Evolutionary conservation across 2,113 vertebrate genomes (phyloP).

Genomic region (Perca fluviatilis): DNA sequence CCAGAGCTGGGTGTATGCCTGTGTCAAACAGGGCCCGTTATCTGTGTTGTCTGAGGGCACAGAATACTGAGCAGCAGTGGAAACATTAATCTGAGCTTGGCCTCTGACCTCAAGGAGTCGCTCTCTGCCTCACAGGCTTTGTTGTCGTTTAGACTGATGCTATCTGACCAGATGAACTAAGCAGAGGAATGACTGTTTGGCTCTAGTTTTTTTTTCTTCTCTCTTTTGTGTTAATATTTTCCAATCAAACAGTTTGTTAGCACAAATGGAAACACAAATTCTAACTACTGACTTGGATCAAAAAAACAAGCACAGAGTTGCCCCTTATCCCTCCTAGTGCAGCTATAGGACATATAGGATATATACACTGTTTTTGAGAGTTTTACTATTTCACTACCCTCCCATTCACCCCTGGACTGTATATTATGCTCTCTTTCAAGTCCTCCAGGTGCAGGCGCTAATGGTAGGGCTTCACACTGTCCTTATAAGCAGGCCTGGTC

Average conservation of each 20-base stretch:
- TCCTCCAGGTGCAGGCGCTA: slow-evolving; percentile 63
- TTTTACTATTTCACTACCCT: slow-evolving; percentile 51
- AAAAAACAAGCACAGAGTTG: slow-evolving; percentile 7
- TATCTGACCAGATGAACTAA: slow-evolving; percentile 50
- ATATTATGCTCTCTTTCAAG: slow-evolving; percentile 71
- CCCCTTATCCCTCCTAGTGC: neutral
- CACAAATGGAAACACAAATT: slow-evolving; percentile 10
- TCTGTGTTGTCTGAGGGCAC: slow-evolving; percentile 64
- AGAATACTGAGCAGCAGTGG: slow-evolving; percentile 62
- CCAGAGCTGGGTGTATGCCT: slow-evolving; percentile 61
- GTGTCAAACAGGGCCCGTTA: slow-evolving; percentile 64
- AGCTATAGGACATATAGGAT: neutral
- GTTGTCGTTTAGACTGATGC: slow-evolving; percentile 56
- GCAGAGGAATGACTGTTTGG: neutral
- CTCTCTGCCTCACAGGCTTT: slow-evolving; percentile 50
- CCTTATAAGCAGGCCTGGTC: slow-evolving; percentile 29
- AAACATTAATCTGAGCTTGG: slow-evolving; percentile 70
- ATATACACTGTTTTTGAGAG: slow-evolving; percentile 32
- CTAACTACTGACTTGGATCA: slow-evolving; percentile 7
- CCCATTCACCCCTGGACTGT: slow-evolving; percentile 59
- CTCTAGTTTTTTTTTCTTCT: slow-evolving; percentile 10
- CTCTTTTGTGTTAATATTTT: slow-evolving; percentile 9
- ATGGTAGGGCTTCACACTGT: slow-evolving; percentile 52
- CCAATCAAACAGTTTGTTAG: slow-evolving; percentile 17
- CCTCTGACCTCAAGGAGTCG: slow-evolving; percentile 58